Evolutionary conservation across 2,797 vertebrate species (phyloP).

Genomic region (Arnoldichthys spilopterus): DNA sequence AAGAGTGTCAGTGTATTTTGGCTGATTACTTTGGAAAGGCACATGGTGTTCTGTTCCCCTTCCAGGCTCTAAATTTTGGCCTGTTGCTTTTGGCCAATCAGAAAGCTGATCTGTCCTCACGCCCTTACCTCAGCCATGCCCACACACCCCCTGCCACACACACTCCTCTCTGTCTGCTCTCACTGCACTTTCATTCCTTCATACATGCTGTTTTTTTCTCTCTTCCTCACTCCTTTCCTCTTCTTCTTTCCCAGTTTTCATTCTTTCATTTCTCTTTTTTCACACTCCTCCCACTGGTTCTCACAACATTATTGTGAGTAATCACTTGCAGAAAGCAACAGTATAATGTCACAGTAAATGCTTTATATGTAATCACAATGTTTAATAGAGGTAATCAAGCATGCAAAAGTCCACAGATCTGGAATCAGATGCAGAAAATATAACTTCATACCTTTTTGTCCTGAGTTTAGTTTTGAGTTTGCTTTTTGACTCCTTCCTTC

Average conservation of each 20-base stretch:
- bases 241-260: background rate
- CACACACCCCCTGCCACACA: conserved; percentile 44
- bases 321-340: no score
- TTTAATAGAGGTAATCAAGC: no score
- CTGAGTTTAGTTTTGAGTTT: background rate
- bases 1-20: conserved; percentile 42
- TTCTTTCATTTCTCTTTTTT: no score
- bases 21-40: conserved; percentile 30
- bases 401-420: no score
- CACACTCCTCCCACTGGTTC: no score
- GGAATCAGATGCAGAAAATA: background rate
- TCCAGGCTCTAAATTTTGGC: conserved; percentile 63
- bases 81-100: conserved; percentile 67
- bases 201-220: background rate
- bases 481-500: background rate
- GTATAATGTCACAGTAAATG: no score
- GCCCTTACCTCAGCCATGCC: conserved; percentile 56
- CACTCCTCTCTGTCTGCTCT: conserved; percentile 1
- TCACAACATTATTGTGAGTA: no score
- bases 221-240: background rate
- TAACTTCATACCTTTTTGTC: background rate
- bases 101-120: conserved; percentile 51
- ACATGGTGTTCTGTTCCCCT: conserved; percentile 68
- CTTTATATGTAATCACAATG: no score
- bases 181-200: conserved; percentile 13